These are phyloP conservation scores for Meandrusa payeni DNA, from an alignment of 2,888 invertebrate genomes.

Conservation along the genomic window DNA sequence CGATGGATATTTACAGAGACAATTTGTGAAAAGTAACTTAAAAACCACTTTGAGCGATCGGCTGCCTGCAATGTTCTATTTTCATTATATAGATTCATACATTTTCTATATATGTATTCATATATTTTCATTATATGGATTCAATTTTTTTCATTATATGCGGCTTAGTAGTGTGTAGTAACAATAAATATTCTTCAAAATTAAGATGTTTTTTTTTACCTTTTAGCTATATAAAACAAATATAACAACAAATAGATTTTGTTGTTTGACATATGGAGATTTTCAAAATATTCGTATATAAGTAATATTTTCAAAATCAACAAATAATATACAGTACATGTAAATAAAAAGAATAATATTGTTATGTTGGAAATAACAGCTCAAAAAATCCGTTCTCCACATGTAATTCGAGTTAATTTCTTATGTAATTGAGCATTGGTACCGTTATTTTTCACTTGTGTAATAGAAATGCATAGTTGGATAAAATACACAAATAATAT, in stretches of 20 bases:
- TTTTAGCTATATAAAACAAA: neutral
- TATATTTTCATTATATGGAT: neutral
- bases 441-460: constrained; percentile 1
- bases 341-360: neutral
- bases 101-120: constrained; percentile 6
- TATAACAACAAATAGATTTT: no score
- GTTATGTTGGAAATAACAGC: neutral
- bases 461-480: constrained; percentile 1
- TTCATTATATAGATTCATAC: constrained; percentile 60
- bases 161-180: constrained; percentile 2
- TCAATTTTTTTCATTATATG: neutral
- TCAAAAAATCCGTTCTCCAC: no score
- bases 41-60: constrained; percentile 51
- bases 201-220: neutral
- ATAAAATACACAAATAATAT: constrained; percentile 7
- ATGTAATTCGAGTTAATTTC: no score
- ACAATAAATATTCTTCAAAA: constrained; percentile 2
- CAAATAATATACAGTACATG: no score
- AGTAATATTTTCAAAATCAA: no score
- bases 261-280: no score
- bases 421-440: no score
- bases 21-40: constrained; percentile 34
- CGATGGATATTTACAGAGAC: constrained; percentile 59
- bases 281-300: no score
- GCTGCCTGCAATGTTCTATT: constrained; percentile 58